Conservation (phyloP, 2,797 vertebrate species). For the Brachyrhaphis roseni region DNA sequence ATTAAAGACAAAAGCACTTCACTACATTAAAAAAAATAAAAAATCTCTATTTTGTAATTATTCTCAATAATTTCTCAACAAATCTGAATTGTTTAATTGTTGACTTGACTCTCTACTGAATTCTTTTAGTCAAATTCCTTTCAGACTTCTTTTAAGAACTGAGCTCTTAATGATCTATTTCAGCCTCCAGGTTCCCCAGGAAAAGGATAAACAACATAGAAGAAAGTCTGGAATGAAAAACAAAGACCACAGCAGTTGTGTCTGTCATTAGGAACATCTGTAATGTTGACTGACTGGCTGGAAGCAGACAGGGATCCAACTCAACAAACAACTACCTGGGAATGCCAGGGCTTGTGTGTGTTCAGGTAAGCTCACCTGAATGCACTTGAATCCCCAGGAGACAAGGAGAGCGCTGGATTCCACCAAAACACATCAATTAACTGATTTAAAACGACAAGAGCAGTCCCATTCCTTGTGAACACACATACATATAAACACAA, state of each 20-base stretch:
- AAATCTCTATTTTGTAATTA: no score
- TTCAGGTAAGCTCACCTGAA: slow-evolving; percentile 76
- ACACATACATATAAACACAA: background rate
- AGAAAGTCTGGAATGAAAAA: slow-evolving; percentile 58
- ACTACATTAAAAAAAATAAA: slow-evolving; percentile 7
- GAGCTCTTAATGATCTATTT: slow-evolving; percentile 35
- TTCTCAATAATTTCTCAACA: slow-evolving; percentile 23
- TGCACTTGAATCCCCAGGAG: slow-evolving; percentile 54
- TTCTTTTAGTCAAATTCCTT: slow-evolving; percentile 24
- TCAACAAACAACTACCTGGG: slow-evolving; percentile 67
- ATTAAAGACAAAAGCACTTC: slow-evolving; percentile 18
- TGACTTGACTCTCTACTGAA: slow-evolving; percentile 24
- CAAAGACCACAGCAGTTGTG: slow-evolving; percentile 47
- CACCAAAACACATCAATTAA: slow-evolving; percentile 58
- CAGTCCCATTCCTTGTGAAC: slow-evolving; percentile 14
- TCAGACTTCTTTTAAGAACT: slow-evolving; percentile 28
- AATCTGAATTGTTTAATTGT: slow-evolving; percentile 31
- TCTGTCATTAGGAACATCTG: slow-evolving; percentile 65
- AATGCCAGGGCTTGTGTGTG: slow-evolving; percentile 64
- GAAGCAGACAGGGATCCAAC: slow-evolving; percentile 59
- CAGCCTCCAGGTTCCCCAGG: slow-evolving; percentile 29
- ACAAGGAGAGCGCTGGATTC: slow-evolving; percentile 40
- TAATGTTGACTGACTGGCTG: slow-evolving; percentile 66
- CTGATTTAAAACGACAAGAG: slow-evolving; percentile 49
- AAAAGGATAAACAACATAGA: slow-evolving; percentile 26